phyloP scores from a whole-genome alignment of 2,888 invertebrate species.

The Scotopteryx bipunctaria region DNA sequence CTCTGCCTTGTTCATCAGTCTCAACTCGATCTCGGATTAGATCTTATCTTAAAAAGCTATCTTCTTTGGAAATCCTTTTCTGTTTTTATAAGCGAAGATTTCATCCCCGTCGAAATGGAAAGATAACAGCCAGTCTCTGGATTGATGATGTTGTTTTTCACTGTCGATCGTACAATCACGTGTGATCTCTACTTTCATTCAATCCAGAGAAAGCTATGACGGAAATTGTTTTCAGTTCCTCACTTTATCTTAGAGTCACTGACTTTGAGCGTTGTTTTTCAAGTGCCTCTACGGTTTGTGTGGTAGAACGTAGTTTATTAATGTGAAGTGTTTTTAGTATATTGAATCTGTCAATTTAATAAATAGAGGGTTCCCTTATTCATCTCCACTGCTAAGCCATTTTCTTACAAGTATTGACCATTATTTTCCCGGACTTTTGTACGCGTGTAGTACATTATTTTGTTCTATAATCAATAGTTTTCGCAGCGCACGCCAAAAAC shows the following conservation, averaged over 20 bases:
- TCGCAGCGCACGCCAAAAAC: too few species aligned
- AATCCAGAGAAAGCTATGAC: slow-evolving; percentile 6
- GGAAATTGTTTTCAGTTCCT: not conserved
- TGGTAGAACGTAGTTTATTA: too few species aligned
- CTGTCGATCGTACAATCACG: slow-evolving; percentile 39
- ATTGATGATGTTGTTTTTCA: slow-evolving; percentile 48
- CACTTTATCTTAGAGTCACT: not conserved
- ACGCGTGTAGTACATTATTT: too few species aligned
- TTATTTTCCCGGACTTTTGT: too few species aligned
- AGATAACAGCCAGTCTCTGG: slow-evolving; percentile 42
- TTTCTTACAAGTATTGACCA: too few species aligned
- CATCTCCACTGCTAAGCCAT: too few species aligned
- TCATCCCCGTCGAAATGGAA: slow-evolving; percentile 25
- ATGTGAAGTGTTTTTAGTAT: too few species aligned
- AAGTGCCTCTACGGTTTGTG: too few species aligned
- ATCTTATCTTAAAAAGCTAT: slow-evolving; percentile 9
- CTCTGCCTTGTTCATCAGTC: too few species aligned
- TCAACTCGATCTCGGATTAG: slow-evolving; percentile 1
- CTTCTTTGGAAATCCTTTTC: not conserved
- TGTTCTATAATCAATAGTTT: too few species aligned
- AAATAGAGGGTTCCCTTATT: too few species aligned
- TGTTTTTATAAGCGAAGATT: not conserved
- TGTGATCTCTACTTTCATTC: slow-evolving; percentile 35
- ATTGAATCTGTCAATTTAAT: too few species aligned
- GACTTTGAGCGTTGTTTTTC: not conserved